These are phyloP conservation scores for Pantherophis alleghaniensis DNA, from an alignment of 2,797 vertebrate genomes.

Conservation along the genomic window DNA sequence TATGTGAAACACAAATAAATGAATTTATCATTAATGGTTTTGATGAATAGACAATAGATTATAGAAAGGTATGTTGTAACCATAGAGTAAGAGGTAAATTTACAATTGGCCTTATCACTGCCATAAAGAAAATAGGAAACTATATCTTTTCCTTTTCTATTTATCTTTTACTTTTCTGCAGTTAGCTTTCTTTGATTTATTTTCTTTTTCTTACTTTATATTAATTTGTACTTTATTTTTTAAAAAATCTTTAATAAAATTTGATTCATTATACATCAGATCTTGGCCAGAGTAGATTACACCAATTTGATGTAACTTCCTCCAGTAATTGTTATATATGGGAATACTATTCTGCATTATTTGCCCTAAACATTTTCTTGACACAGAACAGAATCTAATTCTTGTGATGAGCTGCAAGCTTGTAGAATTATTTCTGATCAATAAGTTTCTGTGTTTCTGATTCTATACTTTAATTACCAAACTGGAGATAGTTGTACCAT, in stretches of 20 bases:
- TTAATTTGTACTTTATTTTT: not conserved
- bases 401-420: not conserved
- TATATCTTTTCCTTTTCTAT: not conserved
- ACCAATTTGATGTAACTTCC: not conserved
- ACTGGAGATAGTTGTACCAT: not conserved
- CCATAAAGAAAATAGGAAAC: not conserved
- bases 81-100: not conserved
- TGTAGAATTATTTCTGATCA: not conserved
- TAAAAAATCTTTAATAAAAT: not conserved
- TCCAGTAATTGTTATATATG: not conserved
- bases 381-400: not conserved
- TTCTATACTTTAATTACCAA: not conserved
- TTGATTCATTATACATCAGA: not conserved
- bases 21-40: not conserved
- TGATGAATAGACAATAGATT: not conserved
- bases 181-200: not conserved
- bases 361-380: not conserved
- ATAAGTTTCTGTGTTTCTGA: not conserved
- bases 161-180: not conserved
- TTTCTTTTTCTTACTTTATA: not conserved
- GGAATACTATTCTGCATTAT: not conserved
- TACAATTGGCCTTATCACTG: not conserved
- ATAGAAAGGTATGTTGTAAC: not conserved
- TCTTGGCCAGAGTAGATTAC: not conserved
- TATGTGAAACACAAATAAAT: not conserved